A percentile compares a stretch with the other conserved stretches of the same genome.
Conservation (phyloP, 2,797 vertebrate species). For the Pogoniulus pusillus region DNA sequence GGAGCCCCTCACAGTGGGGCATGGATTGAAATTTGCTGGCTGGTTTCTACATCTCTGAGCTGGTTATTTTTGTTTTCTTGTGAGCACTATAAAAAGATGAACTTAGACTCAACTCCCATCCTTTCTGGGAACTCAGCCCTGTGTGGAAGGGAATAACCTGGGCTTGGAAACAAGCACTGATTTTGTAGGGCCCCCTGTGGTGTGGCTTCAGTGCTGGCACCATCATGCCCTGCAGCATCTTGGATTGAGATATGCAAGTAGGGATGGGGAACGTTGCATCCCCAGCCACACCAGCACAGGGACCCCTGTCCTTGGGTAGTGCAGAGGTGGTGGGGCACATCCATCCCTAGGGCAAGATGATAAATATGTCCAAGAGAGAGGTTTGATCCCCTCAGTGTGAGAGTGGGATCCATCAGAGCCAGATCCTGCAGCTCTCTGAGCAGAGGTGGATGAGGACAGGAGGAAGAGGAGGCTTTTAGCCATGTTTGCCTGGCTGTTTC, state of each 20-base stretch:
- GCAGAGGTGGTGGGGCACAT: background rate
- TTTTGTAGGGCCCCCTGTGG: accelerated
- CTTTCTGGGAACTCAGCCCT: background rate
- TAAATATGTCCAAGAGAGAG: background rate
- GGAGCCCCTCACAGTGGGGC: accelerated
- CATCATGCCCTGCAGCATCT: background rate
- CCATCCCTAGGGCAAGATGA: background rate
- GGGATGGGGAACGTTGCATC: background rate
- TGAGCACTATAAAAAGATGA: background rate
- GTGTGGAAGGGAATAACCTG: background rate
- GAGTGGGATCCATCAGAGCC: background rate
- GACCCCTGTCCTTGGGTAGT: background rate
- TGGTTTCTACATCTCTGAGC: background rate
- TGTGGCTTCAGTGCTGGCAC: background rate
- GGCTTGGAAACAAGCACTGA: accelerated
- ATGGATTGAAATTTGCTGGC: background rate
- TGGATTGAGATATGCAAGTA: accelerated
- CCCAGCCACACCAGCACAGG: background rate
- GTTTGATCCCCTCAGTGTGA: accelerated
- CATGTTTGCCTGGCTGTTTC: background rate
- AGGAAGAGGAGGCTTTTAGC: background rate
- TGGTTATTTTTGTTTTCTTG: background rate
- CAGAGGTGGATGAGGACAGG: background rate
- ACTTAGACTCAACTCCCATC: background rate
- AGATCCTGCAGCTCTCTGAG: accelerated